These are phyloP conservation scores for Volucella bombylans DNA, from an alignment of 2,888 invertebrate species.

Conservation along the genomic window DNA sequence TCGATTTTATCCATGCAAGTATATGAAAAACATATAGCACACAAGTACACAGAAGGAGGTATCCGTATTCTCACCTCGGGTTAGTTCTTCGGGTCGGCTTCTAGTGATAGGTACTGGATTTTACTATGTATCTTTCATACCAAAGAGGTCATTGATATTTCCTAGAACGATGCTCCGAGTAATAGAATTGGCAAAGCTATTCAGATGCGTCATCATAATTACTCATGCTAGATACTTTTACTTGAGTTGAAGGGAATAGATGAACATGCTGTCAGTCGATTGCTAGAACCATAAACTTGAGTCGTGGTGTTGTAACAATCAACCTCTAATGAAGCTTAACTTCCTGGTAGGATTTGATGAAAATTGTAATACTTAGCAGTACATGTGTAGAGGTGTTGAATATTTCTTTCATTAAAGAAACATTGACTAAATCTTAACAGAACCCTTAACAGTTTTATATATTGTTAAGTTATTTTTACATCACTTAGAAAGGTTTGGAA, in stretches of 20 bases:
- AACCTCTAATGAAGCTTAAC: conserved; percentile 9
- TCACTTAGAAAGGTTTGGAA: too few relatives aligned
- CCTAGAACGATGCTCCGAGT: not conserved
- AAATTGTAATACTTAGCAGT: not conserved
- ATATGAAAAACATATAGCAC: conserved; percentile 14
- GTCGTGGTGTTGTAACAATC: conserved; percentile 7
- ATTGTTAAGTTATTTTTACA: too few relatives aligned
- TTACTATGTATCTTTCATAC: not conserved
- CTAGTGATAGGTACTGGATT: conserved; percentile 32
- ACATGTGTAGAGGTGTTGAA: not conserved
- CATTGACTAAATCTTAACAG: too few relatives aligned
- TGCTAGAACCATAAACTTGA: not conserved
- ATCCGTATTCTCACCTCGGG: too few relatives aligned
- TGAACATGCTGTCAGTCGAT: not conserved
- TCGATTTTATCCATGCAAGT: not conserved
- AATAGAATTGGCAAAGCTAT: conserved; percentile 30
- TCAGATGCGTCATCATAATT: conserved; percentile 21
- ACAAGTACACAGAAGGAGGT: not conserved
- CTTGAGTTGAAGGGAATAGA: not conserved
- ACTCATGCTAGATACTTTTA: conserved; percentile 15
- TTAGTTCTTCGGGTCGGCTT: not conserved
- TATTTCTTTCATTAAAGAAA: too few relatives aligned
- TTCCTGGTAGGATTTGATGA: conserved; percentile 2
- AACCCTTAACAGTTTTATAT: too few relatives aligned
- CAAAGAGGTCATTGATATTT: conserved; percentile 1